Percentiles rank a stretch among this genome's conserved stretches.
These are phyloP conservation scores for Prunella fulvescens DNA, from an alignment of 2,113 vertebrate genomes.

Conservation along the genomic window DNA sequence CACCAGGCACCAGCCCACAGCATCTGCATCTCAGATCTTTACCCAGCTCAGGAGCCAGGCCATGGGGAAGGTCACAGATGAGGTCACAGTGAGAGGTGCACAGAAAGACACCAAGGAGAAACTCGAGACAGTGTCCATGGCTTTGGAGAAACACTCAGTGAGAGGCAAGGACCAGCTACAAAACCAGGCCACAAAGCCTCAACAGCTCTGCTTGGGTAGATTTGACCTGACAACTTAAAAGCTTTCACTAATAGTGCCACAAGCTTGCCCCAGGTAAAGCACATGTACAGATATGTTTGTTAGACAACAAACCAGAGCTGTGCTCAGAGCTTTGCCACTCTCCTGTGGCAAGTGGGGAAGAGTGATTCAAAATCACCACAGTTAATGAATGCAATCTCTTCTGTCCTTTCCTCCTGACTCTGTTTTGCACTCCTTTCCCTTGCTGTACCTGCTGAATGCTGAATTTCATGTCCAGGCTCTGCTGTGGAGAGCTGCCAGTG, in stretches of 20 bases:
- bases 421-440: neutral
- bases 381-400: neutral
- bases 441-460: neutral
- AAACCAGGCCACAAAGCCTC: neutral
- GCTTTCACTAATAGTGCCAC: neutral
- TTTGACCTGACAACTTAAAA: neutral
- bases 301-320: neutral
- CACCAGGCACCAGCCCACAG: neutral
- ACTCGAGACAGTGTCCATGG: no score
- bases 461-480: neutral
- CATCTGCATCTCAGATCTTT: neutral
- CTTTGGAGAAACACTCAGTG: neutral
- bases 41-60: neutral
- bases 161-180: neutral
- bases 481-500: neutral
- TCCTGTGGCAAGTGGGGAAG: neutral
- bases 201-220: neutral
- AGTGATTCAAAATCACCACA: neutral
- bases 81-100: neutral
- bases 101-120: neutral
- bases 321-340: neutral
- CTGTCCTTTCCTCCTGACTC: neutral
- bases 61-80: neutral
- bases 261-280: neutral
- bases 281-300: neutral